A percentile compares a stretch with the other conserved stretches of the same genome.
These are phyloP conservation scores for Garra rufa DNA, from an alignment of 2,113 vertebrate genomes.

Conservation along the genomic window DNA sequence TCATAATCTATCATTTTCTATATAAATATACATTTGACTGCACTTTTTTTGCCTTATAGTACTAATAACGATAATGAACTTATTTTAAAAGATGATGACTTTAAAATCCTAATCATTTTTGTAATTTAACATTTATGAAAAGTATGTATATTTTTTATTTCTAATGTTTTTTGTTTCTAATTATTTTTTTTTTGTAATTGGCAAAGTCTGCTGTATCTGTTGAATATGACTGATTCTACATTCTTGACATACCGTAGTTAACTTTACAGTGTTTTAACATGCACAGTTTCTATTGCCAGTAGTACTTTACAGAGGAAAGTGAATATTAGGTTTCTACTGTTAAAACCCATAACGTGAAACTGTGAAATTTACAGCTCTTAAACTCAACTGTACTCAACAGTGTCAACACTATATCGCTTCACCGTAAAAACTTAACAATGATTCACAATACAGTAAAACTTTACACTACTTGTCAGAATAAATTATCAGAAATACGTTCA, in stretches of 20 bases:
- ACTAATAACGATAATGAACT: too few species aligned
- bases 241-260: not conserved
- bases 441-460: not conserved
- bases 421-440: conserved; percentile 16
- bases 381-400: not conserved
- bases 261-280: not conserved
- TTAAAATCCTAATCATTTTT: too few species aligned
- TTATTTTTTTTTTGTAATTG: not conserved
- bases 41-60: too few species aligned
- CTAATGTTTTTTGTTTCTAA: not conserved
- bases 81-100: too few species aligned
- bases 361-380: not conserved
- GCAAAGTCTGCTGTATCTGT: not conserved
- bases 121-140: not conserved
- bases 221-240: not conserved
- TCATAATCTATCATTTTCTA: too few species aligned
- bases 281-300: not conserved
- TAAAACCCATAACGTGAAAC: not conserved
- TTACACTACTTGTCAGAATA: not conserved
- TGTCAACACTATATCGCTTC: not conserved
- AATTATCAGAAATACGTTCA: not conserved
- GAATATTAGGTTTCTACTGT: not conserved
- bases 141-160: not conserved
- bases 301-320: not conserved
- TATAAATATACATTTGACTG: too few species aligned